Evolutionary conservation across 2,113 vertebrate genomes (phyloP).

Genomic region (Mustela nigripes): DNA sequence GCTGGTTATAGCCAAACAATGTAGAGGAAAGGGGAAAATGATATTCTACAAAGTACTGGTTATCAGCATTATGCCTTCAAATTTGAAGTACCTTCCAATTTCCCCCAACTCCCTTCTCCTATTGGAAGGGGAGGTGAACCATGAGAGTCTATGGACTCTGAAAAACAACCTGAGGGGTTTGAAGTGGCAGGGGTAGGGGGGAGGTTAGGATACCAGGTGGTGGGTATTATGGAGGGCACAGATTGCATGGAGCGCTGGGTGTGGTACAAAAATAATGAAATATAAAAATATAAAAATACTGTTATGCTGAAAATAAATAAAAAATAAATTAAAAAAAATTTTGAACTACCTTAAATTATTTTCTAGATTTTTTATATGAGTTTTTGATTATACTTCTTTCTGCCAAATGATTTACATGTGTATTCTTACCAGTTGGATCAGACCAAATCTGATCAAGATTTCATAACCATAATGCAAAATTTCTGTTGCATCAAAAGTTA

Average conservation of each 20-base stretch:
- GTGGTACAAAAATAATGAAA: too few relatives aligned
- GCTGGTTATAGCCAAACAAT: neutral
- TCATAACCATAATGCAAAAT: neutral
- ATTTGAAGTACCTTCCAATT: neutral
- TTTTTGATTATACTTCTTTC: neutral
- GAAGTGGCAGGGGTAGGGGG: too few relatives aligned
- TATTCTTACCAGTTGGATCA: neutral
- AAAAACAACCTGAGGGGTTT: too few relatives aligned
- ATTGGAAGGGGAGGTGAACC: too few relatives aligned
- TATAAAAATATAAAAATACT: too few relatives aligned
- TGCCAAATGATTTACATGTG: neutral
- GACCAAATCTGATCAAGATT: neutral
- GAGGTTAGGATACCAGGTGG: too few relatives aligned
- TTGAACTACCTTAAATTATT: neutral
- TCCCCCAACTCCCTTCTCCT: too few relatives aligned
- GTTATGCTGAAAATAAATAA: too few relatives aligned
- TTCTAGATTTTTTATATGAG: neutral
- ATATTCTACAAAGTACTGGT: neutral
- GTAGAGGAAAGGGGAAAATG: neutral
- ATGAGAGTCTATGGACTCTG: too few relatives aligned
- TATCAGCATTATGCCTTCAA: neutral
- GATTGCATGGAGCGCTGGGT: too few relatives aligned
- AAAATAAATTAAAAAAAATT: neutral
- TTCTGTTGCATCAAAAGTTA: neutral
- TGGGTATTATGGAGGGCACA: too few relatives aligned